phyloP scores from a whole-genome alignment of 2,888 invertebrate genomes.

The Tholera decimalis region DNA sequence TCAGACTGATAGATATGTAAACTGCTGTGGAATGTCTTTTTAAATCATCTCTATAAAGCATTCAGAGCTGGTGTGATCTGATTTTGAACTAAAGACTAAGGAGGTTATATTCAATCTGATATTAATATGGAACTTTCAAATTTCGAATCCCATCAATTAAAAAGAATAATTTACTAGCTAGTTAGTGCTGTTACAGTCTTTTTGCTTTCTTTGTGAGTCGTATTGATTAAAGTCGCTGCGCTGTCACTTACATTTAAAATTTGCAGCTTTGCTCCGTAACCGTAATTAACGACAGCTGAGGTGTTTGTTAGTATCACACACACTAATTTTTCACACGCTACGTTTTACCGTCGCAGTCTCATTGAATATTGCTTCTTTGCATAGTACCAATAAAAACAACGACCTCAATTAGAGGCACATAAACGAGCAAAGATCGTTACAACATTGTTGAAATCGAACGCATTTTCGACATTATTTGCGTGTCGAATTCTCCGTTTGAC shows the following conservation, averaged over 20 bases:
- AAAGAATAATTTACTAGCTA: background rate
- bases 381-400: conserved; percentile 78
- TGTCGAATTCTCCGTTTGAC: conserved; percentile 67
- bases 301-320: conserved; percentile 35
- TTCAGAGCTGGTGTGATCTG: conserved; percentile 1
- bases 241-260: conserved; percentile 26
- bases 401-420: conserved; percentile 72
- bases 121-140: background rate
- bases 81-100: conserved; percentile 18
- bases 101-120: conserved; percentile 6
- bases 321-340: conserved; percentile 62
- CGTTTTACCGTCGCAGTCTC: conserved; percentile 71
- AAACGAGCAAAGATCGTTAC: conserved; percentile 67
- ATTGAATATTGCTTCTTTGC: conserved; percentile 67
- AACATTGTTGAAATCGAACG: conserved; percentile 72
- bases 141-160: background rate
- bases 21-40: conserved; percentile 28
- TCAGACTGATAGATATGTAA: background rate
- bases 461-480: conserved; percentile 61
- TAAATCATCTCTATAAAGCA: background rate
- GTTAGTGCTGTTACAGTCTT: background rate
- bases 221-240: background rate
- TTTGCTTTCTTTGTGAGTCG: background rate
- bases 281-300: conserved; percentile 46
- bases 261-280: conserved; percentile 33